phyloP scores from a whole-genome alignment of 1,140 invertebrate genomes.

The Bombus picipes region DNA sequence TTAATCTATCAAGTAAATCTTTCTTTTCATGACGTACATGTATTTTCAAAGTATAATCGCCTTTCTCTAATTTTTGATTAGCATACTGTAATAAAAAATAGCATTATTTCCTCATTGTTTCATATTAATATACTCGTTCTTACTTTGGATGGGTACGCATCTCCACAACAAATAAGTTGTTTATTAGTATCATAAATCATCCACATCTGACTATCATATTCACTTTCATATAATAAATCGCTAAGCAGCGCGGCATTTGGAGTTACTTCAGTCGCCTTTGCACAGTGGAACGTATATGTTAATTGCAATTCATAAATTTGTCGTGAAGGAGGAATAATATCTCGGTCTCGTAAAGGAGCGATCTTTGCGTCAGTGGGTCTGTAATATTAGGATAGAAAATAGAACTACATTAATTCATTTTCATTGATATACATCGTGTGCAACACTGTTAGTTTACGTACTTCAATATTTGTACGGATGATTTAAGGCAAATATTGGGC shows the following conservation, averaged over 20 bases:
- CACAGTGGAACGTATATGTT: slow-evolving; percentile 92
- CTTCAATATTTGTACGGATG: slow-evolving; percentile 90
- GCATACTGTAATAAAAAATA: slow-evolving; percentile 86
- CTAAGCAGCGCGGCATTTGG: slow-evolving; percentile 91
- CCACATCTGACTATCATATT: slow-evolving; percentile 98
- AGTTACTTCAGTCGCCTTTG: slow-evolving; percentile 92
- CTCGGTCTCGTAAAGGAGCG: slow-evolving; percentile 88
- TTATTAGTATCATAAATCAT: slow-evolving; percentile 98
- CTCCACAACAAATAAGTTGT: slow-evolving; percentile 91
- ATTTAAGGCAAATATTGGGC: slow-evolving; percentile 90
- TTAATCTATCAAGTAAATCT: slow-evolving; percentile 93
- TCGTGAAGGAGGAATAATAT: slow-evolving; percentile 92
- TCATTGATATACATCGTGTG: neutral
- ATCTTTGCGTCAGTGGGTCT: slow-evolving; percentile 92
- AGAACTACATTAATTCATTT: slow-evolving; percentile 1
- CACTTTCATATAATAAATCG: slow-evolving; percentile 95
- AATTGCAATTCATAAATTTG: slow-evolving; percentile 95
- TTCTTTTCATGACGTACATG: slow-evolving; percentile 95
- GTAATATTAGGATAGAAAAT: slow-evolving; percentile 58
- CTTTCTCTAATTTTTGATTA: slow-evolving; percentile 94
- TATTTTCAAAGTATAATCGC: slow-evolving; percentile 94
- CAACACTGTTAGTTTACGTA: slow-evolving; percentile 68
- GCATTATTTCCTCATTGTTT: neutral
- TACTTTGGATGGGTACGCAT: slow-evolving; percentile 94
- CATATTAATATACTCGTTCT: slow-evolving; percentile 23